A percentile compares a stretch with the other conserved stretches of the same genome.
Evolutionary conservation across 2,797 vertebrate species (phyloP).

Genomic region (Apodemus agrarius): DNA sequence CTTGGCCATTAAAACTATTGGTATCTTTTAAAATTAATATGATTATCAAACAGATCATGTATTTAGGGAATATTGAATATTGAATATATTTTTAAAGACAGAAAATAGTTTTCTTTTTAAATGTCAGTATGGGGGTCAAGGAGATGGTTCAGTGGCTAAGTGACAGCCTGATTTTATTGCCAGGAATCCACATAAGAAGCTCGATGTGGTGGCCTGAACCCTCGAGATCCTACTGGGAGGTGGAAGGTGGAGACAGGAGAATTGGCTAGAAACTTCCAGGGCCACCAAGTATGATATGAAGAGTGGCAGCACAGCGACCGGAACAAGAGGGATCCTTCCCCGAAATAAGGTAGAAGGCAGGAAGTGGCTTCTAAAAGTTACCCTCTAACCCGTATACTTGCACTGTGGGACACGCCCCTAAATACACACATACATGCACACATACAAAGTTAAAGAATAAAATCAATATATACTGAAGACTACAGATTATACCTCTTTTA

Average conservation of each 20-base stretch:
- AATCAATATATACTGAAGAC: neutral
- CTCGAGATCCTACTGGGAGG: neutral
- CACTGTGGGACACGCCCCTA: neutral
- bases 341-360: neutral
- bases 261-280: neutral
- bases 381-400: no score
- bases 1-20: neutral
- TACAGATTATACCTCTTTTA: slow-evolving; percentile 28
- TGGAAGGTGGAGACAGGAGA: neutral
- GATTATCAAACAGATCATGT: neutral
- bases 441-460: neutral
- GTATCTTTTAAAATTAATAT: neutral
- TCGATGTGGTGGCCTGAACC: neutral
- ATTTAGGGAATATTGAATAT: neutral
- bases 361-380: neutral
- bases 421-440: neutral
- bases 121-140: neutral
- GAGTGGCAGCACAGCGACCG: neutral
- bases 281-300: neutral
- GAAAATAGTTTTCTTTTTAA: slow-evolving; percentile 38
- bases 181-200: neutral
- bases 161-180: neutral
- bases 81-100: neutral
- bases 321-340: neutral
- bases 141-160: neutral